Base-by-base conservation (phyloP, 1,140 invertebrate species). In the Drosophila orosa region DNA sequence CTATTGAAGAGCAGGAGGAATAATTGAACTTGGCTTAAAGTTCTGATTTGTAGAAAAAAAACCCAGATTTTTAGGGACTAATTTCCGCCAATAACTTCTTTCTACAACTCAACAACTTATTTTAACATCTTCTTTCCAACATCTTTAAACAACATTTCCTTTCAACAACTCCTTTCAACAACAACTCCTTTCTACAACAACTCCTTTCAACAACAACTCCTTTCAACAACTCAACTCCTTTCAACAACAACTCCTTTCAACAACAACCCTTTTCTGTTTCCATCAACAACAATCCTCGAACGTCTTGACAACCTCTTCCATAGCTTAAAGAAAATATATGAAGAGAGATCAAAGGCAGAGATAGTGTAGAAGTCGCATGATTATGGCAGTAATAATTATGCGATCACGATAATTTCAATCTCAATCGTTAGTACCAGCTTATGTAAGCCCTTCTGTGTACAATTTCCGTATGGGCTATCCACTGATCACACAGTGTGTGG, bases 381-480 rank as follows among this genome's bases (percentile, higher is more conserved):
- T 45, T 63, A 65, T 47, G 60, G 9, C 19, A 27, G 22, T 40
- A 65, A 17, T 68, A 65, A 65, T 66, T 31, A 68, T 52, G 45
- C 22, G 60, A 68, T 66, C 65, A 68, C 60, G 60, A 40, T 65
- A 0, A 60, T 35, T 19, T 60, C 10, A 22, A 63, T 35, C 15
- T 60, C 10, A 12, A 65, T 42, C 4, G 45, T n/a, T 29, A n/a
- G 10, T 40, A 13, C 10, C 10, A 33, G 52, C 17, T 25, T 17
- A 25, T 45, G 12, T 15, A 57, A 57, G 19, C 27, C 17, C 17
- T 31, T 33, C 54, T 60, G 29, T 19, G 17, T 33, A 44, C n/a
- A 6, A 33, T 35, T 52, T 35, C 19, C 50, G 22, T 6, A 12
- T 44, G 60, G 60, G 19, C 24, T 56, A 44, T 65, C 29, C 24